phyloP scores from a whole-genome alignment of 2,888 invertebrate species.

The Leuctra nigra region DNA sequence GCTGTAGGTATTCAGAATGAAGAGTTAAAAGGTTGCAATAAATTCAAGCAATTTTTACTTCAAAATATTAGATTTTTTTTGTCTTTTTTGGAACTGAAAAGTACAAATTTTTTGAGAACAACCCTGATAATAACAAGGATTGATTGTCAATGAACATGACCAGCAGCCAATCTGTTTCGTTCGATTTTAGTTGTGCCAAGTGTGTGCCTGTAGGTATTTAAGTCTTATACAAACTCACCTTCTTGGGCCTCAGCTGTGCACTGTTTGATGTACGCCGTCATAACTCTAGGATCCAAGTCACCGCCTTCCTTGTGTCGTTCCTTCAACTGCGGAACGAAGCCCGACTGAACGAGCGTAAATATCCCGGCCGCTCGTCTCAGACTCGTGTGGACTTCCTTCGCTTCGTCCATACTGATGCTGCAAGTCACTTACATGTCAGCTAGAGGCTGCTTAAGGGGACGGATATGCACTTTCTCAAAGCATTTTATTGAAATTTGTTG shows the following conservation, averaged over 20 bases:
- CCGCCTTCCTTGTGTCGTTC: constrained; percentile 42
- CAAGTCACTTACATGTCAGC: no score
- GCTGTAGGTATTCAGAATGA: background rate
- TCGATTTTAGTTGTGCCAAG: background rate
- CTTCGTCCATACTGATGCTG: constrained; percentile 49
- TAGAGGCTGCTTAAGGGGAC: no score
- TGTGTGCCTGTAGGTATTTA: background rate
- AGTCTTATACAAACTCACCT: constrained; percentile 35
- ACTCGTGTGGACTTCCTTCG: constrained; percentile 54
- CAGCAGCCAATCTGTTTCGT: no score
- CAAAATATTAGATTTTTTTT: no score
- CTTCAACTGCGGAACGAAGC: constrained; percentile 34
- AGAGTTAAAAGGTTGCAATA: background rate
- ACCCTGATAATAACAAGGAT: no score
- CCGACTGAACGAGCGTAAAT: constrained; percentile 48
- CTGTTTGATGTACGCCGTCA: constrained; percentile 53
- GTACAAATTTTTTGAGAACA: background rate
- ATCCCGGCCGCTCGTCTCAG: constrained; percentile 53
- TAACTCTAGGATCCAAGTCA: constrained; percentile 50
- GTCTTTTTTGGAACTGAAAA: no score
- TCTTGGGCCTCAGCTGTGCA: constrained; percentile 61
- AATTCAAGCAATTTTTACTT: no score
- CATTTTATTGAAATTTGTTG: no score
- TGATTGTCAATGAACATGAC: no score
- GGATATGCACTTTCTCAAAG: no score